Conservation (phyloP, 2,888 invertebrate genomes). For the Scrobipalpa costella region DNA sequence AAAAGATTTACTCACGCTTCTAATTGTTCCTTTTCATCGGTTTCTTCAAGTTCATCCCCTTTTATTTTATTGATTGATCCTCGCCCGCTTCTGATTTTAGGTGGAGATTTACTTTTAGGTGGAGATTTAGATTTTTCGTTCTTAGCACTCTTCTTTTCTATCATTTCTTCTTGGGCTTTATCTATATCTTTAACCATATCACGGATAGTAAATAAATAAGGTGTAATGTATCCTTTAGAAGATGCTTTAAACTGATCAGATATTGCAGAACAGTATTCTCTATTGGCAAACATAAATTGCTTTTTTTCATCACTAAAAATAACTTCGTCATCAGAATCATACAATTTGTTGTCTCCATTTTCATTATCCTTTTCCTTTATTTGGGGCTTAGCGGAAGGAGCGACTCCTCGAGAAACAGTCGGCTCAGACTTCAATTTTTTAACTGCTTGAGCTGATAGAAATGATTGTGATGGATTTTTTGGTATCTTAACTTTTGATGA, state of each 20-base stretch:
- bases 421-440: neutral
- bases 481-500: neutral
- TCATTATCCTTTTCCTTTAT: neutral
- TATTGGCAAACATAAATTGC: neutral
- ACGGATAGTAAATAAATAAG: neutral
- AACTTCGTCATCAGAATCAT: neutral
- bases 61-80: neutral
- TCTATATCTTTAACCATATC: neutral
- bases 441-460: neutral
- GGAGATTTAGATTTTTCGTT: neutral
- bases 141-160: neutral
- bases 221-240: neutral
- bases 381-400: neutral
- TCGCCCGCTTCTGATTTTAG: neutral
- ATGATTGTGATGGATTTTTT: neutral
- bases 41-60: neutral
- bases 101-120: neutral
- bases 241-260: neutral
- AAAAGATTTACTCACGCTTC: slow-evolving; percentile 46
- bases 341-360: neutral
- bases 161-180: neutral
- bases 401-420: neutral
- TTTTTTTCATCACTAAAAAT: neutral
- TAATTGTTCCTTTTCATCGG: slow-evolving; percentile 42
- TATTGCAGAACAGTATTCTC: neutral